These are phyloP conservation scores for Vollenhovia emeryi DNA, from an alignment of 1,140 invertebrate species.

Conservation along the genomic window DNA sequence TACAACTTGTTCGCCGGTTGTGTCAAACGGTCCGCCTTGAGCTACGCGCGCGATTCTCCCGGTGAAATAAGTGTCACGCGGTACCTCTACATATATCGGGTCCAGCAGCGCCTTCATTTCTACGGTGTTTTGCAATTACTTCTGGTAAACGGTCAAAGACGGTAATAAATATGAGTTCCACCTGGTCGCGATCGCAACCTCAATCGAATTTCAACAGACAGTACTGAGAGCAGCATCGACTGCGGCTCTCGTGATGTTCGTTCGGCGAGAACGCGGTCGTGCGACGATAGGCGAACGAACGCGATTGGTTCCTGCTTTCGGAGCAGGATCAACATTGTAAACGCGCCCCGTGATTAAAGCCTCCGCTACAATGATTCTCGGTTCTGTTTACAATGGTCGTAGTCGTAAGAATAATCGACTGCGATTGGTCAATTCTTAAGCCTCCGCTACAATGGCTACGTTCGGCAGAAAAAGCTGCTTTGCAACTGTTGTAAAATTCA, in stretches of 20 bases:
- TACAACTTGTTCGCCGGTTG: slow-evolving; percentile 16
- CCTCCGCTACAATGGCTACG: no score
- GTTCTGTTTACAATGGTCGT: no score
- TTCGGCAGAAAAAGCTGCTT: no score
- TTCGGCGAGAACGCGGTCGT: not conserved
- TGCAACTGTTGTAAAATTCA: no score
- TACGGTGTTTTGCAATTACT: slow-evolving; percentile 13
- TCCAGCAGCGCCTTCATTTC: slow-evolving; percentile 72
- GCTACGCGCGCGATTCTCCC: not conserved
- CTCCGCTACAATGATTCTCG: no score
- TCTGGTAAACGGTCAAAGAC: slow-evolving; percentile 28
- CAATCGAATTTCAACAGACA: slow-evolving; percentile 4
- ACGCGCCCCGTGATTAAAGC: no score
- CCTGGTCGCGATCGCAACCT: not conserved
- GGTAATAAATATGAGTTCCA: not conserved
- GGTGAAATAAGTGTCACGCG: slow-evolving; percentile 28
- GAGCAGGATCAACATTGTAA: no score
- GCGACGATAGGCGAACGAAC: not conserved
- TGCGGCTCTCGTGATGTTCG: not conserved
- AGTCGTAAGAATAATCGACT: no score
- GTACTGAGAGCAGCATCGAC: not conserved
- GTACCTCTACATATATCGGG: slow-evolving; percentile 80
- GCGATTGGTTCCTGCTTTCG: not conserved
- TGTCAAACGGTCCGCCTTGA: not conserved
- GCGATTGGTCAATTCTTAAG: no score